Conservation (phyloP, 2,797 vertebrate species). For the Coregonus sp. region DNA sequence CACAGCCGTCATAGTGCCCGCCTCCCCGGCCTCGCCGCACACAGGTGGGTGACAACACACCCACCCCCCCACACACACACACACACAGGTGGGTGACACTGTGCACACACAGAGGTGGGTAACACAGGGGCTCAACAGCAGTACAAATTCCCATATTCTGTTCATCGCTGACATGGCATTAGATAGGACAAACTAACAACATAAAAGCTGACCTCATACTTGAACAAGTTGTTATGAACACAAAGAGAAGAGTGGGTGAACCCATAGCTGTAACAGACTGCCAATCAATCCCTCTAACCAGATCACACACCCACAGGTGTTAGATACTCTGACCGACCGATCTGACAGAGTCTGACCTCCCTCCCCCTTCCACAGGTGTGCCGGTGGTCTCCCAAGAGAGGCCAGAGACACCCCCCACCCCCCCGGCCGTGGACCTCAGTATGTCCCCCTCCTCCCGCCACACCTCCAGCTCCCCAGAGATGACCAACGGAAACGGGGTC, state of each 20-base stretch:
- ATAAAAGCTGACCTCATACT: too few species aligned
- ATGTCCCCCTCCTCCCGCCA: constrained; percentile 86
- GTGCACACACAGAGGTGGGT: background rate
- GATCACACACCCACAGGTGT: background rate
- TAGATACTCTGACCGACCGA: background rate
- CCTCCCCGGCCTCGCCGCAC: constrained; percentile 75
- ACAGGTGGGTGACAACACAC: constrained; percentile 63
- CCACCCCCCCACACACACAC: too few species aligned
- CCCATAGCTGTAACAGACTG: too few species aligned
- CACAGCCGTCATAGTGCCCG: constrained; percentile 76
- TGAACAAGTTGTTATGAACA: too few species aligned
- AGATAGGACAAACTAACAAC: too few species aligned
- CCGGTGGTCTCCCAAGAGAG: constrained; percentile 80
- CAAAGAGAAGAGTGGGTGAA: too few species aligned
- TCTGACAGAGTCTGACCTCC: too few species aligned
- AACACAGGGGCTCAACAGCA: too few species aligned
- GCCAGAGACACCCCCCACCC: constrained; percentile 77
- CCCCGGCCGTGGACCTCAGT: constrained; percentile 89
- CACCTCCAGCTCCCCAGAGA: constrained; percentile 80
- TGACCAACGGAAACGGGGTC: constrained; percentile 75
- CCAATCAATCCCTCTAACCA: background rate
- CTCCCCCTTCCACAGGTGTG: constrained; percentile 65
- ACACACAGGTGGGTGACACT: constrained; percentile 58
- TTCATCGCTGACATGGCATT: too few species aligned
- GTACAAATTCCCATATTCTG: too few species aligned